These are phyloP conservation scores for Centropristis striata DNA, from an alignment of 2,113 vertebrate species.

Conservation along the genomic window DNA sequence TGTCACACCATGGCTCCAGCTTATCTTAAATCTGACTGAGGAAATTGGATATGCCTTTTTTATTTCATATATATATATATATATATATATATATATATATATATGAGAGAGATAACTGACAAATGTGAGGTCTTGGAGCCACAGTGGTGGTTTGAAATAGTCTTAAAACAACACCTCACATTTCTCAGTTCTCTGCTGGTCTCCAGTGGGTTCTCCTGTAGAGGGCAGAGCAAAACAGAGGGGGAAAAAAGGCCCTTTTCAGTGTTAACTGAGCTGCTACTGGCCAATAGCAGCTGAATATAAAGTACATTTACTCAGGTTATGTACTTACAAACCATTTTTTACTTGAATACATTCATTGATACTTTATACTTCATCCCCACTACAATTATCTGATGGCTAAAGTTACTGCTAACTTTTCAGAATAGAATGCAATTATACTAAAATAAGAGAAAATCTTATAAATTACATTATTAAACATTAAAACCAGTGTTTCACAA, in stretches of 20 bases:
- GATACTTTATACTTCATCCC: not conserved
- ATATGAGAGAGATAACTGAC: too few relatives aligned
- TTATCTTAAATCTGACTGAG: not conserved
- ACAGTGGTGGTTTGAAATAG: too few relatives aligned
- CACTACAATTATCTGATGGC: not conserved
- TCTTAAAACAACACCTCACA: too few relatives aligned
- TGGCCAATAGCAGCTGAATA: not conserved
- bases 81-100: not conserved
- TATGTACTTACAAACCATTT: not conserved
- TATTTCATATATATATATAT: too few relatives aligned
- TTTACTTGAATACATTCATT: not conserved
- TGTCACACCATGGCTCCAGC: too few relatives aligned
- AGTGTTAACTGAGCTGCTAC: not conserved
- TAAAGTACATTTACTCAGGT: not conserved
- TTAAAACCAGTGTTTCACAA: not conserved
- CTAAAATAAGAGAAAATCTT: not conserved
- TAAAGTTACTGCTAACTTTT: not conserved
- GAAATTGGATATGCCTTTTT: too few relatives aligned
- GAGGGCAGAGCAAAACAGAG: constrained; percentile 32
- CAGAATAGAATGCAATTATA: not conserved
- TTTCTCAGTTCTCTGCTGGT: not conserved
- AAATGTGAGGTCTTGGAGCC: too few relatives aligned
- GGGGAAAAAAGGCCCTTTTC: not conserved
- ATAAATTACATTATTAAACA: not conserved
- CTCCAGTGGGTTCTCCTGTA: constrained; percentile 10